A percentile compares a stretch with the other conserved stretches of the same genome.
phyloP scores from a whole-genome alignment of 64 coral and sea anemone genomes.

The Acropora tenuis region DNA sequence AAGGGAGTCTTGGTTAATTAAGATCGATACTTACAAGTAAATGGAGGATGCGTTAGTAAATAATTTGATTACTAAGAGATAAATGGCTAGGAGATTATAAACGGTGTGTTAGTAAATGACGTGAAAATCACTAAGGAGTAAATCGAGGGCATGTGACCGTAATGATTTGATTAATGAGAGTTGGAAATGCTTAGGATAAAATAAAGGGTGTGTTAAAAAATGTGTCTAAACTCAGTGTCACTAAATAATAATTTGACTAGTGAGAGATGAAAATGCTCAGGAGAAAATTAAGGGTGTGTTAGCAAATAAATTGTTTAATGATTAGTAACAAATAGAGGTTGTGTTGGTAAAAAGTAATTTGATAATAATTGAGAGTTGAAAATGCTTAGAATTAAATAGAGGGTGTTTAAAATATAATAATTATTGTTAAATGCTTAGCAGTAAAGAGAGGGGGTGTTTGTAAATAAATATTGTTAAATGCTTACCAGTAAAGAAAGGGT shows the following conservation, averaged over 20 bases:
- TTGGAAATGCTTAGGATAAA: background rate
- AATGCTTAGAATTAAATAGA: background rate
- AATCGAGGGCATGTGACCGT: background rate
- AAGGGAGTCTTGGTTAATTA: no score
- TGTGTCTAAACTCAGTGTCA: no score
- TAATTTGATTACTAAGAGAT: background rate
- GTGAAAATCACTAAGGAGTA: background rate
- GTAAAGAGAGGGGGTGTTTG: background rate
- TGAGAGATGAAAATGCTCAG: background rate
- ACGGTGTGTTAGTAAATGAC: background rate
- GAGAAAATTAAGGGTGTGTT: background rate
- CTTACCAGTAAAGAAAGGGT: background rate
- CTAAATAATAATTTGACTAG: no score
- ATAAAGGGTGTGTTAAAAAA: background rate
- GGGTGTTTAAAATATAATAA: background rate
- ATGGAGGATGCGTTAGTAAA: background rate
- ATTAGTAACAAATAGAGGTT: background rate
- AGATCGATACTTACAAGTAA: background rate
- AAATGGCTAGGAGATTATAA: no score
- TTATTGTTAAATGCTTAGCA: background rate
- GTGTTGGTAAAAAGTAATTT: background rate
- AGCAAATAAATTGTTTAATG: background rate
- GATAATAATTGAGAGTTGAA: no score
- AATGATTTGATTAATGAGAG: background rate
- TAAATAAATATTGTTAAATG: background rate